Conservation (phyloP, 2,888 invertebrate genomes). For the Drosophila parthenogenetica region DNA sequence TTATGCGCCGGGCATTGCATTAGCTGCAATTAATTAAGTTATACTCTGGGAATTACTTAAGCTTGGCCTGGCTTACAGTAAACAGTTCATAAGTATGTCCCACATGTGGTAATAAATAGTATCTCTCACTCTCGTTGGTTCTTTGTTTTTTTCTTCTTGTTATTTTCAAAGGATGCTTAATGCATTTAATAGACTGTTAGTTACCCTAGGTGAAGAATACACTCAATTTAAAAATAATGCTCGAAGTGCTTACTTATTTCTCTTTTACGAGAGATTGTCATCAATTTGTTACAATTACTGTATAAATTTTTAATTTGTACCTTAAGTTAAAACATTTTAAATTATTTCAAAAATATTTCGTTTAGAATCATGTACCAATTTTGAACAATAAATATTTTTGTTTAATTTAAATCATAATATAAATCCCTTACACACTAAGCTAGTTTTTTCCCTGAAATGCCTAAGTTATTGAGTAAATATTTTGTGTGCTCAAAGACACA, state of each 20-base stretch:
- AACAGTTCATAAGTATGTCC: slow-evolving; percentile 71
- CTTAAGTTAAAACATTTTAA: too few species aligned
- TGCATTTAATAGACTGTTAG: background rate
- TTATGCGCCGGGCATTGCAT: slow-evolving; percentile 58
- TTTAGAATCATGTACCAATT: background rate
- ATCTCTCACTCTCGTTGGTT: background rate
- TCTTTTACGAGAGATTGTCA: too few species aligned
- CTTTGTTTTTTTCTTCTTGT: background rate
- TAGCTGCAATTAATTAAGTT: slow-evolving; percentile 79
- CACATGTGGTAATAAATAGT: slow-evolving; percentile 62
- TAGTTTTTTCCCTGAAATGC: background rate
- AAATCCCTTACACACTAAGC: too few species aligned
- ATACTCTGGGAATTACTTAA: slow-evolving; percentile 68
- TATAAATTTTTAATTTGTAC: too few species aligned
- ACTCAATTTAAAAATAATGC: too few species aligned
- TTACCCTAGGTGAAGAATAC: background rate
- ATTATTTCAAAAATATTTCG: background rate
- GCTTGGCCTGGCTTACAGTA: slow-evolving; percentile 60
- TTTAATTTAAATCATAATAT: too few species aligned
- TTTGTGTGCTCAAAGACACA: slow-evolving; percentile 30
- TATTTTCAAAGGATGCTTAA: too few species aligned
- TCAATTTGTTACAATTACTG: too few species aligned
- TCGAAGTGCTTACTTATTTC: too few species aligned
- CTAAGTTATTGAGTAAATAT: slow-evolving; percentile 16
- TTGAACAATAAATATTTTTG: background rate